Percentiles rank a stretch among this genome's conserved stretches.
Conservation (phyloP, 2,888 invertebrate species). For the Melanargia galathea region DNA sequence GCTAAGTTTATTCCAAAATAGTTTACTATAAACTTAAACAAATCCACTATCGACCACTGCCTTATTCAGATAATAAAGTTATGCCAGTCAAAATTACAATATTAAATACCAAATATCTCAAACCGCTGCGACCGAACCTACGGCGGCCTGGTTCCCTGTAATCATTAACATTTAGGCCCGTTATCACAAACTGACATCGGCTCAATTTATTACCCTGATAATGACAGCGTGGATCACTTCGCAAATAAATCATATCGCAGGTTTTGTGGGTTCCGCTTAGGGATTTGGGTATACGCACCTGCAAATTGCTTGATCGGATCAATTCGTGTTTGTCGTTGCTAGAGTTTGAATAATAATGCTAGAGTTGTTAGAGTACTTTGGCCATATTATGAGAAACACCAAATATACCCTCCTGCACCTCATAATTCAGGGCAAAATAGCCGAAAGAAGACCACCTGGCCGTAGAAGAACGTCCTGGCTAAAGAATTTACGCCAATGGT, state of each 20-base stretch:
- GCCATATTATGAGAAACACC: no score
- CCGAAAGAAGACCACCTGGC: no score
- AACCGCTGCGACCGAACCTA: conserved; percentile 24
- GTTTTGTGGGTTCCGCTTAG: conserved; percentile 30
- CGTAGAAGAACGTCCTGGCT: no score
- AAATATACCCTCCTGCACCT: no score
- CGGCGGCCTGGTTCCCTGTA: conserved; percentile 28
- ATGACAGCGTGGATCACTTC: conserved; percentile 38
- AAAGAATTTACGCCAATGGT: no score
- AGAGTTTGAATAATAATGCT: background rate
- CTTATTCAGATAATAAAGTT: conserved; percentile 24
- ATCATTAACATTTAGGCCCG: conserved; percentile 37
- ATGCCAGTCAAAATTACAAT: conserved; percentile 28
- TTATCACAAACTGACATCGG: conserved; percentile 31
- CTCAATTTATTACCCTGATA: conserved; percentile 39
- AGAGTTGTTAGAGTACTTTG: no score
- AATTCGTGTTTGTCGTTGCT: background rate
- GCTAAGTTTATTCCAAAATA: conserved; percentile 6
- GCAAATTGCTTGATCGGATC: conserved; percentile 21
- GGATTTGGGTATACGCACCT: conserved; percentile 33
- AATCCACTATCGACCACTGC: background rate
- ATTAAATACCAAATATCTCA: conserved; percentile 30
- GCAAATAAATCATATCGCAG: conserved; percentile 36
- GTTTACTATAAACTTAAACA: conserved; percentile 9
- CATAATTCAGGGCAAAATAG: no score